phyloP scores from a whole-genome alignment of 2,888 invertebrate species.

The Prosopocoilus inquinatus region DNA sequence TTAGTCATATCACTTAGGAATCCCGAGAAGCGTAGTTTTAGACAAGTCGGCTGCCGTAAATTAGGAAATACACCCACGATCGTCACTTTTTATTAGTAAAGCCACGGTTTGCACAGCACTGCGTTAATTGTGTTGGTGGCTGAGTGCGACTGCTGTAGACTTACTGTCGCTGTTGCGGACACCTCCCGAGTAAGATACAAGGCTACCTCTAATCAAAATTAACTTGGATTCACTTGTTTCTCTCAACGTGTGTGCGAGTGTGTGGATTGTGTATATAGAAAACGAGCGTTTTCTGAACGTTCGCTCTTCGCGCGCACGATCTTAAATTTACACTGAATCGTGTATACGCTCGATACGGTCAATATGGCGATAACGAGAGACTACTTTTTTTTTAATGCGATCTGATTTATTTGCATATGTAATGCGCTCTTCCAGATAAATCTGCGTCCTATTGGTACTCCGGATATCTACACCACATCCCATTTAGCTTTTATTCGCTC shows the following conservation, averaged over 20 bases:
- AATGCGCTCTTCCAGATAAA: slow-evolving; percentile 5
- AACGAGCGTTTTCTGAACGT: neutral
- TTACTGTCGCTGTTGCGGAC: slow-evolving; percentile 17
- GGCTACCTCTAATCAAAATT: slow-evolving; percentile 8
- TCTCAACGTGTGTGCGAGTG: slow-evolving; percentile 1
- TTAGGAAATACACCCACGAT: slow-evolving; percentile 45
- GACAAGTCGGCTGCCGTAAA: slow-evolving; percentile 33
- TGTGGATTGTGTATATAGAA: neutral
- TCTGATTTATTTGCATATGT: slow-evolving; percentile 3
- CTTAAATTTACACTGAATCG: slow-evolving; percentile 4
- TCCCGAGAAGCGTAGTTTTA: slow-evolving; percentile 15
- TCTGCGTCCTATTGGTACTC: slow-evolving; percentile 5
- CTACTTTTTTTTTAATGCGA: neutral
- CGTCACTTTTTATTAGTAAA: slow-evolving; percentile 39
- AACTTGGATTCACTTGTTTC: slow-evolving; percentile 5
- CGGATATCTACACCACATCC: slow-evolving; percentile 3
- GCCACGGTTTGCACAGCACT: slow-evolving; percentile 35
- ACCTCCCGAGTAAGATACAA: slow-evolving; percentile 13
- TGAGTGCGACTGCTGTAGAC: slow-evolving; percentile 18
- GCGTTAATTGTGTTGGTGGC: slow-evolving; percentile 20
- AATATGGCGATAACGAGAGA: slow-evolving; percentile 1
- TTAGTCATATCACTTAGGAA: slow-evolving; percentile 30
- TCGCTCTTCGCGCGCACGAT: slow-evolving; percentile 1
- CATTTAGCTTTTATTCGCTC: neutral
- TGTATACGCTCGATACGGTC: slow-evolving; percentile 1